Evolutionary conservation across 2,888 invertebrate genomes (phyloP), one percentile per base, ranked within the genome.

Genomic region (Lordiphosa fenestrarum): DNA sequence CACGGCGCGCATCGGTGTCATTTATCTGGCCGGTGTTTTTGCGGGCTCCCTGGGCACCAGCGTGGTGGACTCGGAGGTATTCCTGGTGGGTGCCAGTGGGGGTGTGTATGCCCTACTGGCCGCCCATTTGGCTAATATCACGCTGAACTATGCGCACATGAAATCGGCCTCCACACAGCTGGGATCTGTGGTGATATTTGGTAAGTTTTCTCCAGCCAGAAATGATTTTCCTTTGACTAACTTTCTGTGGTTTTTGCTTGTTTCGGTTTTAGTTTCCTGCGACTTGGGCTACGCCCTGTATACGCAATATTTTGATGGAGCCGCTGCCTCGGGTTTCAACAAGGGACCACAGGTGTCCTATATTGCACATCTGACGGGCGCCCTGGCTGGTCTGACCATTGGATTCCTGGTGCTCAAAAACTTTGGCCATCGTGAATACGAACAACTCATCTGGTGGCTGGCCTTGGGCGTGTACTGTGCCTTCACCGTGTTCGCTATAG

Each of bases 21-120:
- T 98, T 71, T 98, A 98, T 91, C 92, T 95, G 90, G 95, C 97
- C 13, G 98, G 98, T 23, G 98, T 98, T 46, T 91, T 97, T 69
- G 98, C 98, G 57, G 96, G 95, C 60, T 93, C 94, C 56, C 88
- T 94, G 53, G 89, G 96, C 58, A 97, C 97, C 49, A 96, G 96
- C 60, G 96, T 98, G 54, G 95, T 98, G 87, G 98, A 98, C 91
- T 95, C 96, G 47, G 95, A 96, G 90, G 97, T 97, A 55, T 98
- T 95, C 89, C 92, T 99, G 69, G 98, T 98, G 53, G 99, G 99
- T 50, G 98, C 98, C 3, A 98, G 98, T 52, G 98, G 98, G 21
- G 99, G 99, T 1, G 98, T 98, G 44, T 99, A 99, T 90, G 98
- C 98, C 12, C 91, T 99, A 38, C 91, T 98, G 41, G 97, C 98